Base-by-base conservation (phyloP, 1,140 invertebrate species). In the Trigoniulus corallinus region DNA sequence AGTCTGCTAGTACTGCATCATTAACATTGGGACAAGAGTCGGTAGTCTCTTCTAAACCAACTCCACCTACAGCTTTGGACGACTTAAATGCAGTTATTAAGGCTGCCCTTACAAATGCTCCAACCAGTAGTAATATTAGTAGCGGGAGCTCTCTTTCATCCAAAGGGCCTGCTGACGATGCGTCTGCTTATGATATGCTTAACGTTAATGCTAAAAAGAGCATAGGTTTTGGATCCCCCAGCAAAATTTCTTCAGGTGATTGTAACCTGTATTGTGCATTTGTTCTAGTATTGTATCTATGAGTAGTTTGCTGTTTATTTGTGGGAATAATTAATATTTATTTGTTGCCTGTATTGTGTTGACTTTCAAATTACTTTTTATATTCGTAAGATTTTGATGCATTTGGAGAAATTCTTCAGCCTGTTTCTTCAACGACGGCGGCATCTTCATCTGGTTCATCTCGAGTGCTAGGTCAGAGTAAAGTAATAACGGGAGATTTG, bases 401-500 rank as follows among this genome's bases (percentile, higher is more conserved):
- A 56, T 75, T 83, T 69, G 79, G 79, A 52, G 79, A 80, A 64
- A 72, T 81, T 37, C 63, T 82, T 53, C 74, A 78, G 62, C 78
- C 79, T 3, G 53, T 53, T 29, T 47, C 51, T 25, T 25, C 29
- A 1, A 67, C 66, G 46, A 67, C 64, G 42, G 62, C 64, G 47
- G 59, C 58, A 46, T 56, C 57, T 52, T 56, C 57, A 55, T 22
- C 47, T 47, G 20, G 48, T 26, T 37, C 39, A 10, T 44, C 34
- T 10, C 40, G 45, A 20, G 24, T 44, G 21, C 54, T 59, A 58
- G 73, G 68, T 43, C 13, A 47, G 20, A 74, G 77, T 23, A 84
- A 83, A 66, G 79, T 92, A 52, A 72, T 94, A 53, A 91, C 87
- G 21, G 84, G 85, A 47, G 89, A 94, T 69, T 72, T 95, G 60